Conservation (phyloP, 1,140 invertebrate species). For the Drosophila paulistorum region DNA sequence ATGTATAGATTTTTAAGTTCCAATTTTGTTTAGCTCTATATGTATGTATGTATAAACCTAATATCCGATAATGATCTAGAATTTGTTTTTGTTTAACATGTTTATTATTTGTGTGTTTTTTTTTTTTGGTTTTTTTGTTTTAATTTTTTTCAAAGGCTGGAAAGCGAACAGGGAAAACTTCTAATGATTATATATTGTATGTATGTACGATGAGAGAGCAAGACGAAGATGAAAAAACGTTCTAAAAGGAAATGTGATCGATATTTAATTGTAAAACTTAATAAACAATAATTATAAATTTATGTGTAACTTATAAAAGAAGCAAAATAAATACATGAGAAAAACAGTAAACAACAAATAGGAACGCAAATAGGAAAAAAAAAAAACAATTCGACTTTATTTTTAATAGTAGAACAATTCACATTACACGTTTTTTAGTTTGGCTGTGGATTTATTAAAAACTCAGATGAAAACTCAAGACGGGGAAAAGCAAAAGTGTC, state of each 20-base stretch:
- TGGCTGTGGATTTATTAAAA: not conserved
- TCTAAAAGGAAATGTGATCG: slow-evolving; percentile 81
- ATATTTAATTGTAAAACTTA: slow-evolving; percentile 74
- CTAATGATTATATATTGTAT: slow-evolving; percentile 12
- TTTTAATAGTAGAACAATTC: not conserved
- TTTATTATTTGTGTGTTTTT: slow-evolving; percentile 13
- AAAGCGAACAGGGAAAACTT: slow-evolving; percentile 68
- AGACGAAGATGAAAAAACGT: slow-evolving; percentile 60
- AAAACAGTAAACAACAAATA: not conserved
- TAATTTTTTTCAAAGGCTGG: slow-evolving; percentile 11
- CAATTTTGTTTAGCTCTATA: not conserved
- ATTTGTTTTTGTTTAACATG: slow-evolving; percentile 40
- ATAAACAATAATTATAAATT: slow-evolving; percentile 25
- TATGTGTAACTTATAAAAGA: slow-evolving; percentile 17
- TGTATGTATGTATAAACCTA: not conserved
- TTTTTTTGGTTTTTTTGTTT: slow-evolving; percentile 33
- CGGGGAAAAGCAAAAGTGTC: no score
- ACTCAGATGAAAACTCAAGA: no score
- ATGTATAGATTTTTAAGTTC: slow-evolving; percentile 16
- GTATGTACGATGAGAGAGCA: slow-evolving; percentile 14
- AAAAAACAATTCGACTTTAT: not conserved
- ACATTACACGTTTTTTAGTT: not conserved
- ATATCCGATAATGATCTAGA: not conserved
- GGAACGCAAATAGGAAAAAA: not conserved
- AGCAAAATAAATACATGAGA: slow-evolving; percentile 16